phyloP scores from a whole-genome alignment of 2,888 invertebrate genomes.

The Eumerus sabulonum region DNA sequence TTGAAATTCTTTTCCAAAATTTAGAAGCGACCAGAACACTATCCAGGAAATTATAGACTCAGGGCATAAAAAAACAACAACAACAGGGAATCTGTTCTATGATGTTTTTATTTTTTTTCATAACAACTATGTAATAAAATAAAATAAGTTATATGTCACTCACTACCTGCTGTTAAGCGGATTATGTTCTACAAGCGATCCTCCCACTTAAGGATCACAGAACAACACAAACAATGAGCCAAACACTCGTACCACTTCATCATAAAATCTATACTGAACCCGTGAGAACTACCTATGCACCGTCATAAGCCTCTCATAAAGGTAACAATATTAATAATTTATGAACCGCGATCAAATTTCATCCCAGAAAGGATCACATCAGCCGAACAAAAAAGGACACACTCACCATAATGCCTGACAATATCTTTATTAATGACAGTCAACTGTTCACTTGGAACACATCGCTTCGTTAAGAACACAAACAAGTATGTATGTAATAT shows the following conservation, averaged over 20 bases:
- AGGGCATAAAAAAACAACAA: too few species aligned
- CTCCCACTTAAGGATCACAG: too few species aligned
- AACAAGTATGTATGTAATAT: constrained; percentile 42
- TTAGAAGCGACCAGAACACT: too few species aligned
- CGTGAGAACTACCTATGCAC: constrained; percentile 22
- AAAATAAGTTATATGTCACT: too few species aligned
- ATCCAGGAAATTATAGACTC: too few species aligned
- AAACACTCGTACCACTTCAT: constrained; percentile 2
- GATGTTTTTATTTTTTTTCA: too few species aligned
- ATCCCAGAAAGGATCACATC: constrained; percentile 38
- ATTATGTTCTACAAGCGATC: too few species aligned
- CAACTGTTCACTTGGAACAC: constrained; percentile 52
- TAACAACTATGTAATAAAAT: too few species aligned
- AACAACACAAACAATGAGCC: too few species aligned
- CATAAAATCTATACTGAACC: constrained; percentile 10
- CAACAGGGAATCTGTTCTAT: too few species aligned
- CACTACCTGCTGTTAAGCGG: too few species aligned
- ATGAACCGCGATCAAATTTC: constrained; percentile 58
- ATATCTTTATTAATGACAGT: constrained; percentile 68
- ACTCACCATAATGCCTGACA: constrained; percentile 58
- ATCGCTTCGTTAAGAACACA: constrained; percentile 34
- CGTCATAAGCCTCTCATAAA: constrained; percentile 39
- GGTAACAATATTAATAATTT: constrained; percentile 44
- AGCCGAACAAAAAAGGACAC: constrained; percentile 35
- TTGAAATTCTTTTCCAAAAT: too few species aligned